Conservation (phyloP, 2,113 vertebrate species). For the Otolemur garnettii region DNA sequence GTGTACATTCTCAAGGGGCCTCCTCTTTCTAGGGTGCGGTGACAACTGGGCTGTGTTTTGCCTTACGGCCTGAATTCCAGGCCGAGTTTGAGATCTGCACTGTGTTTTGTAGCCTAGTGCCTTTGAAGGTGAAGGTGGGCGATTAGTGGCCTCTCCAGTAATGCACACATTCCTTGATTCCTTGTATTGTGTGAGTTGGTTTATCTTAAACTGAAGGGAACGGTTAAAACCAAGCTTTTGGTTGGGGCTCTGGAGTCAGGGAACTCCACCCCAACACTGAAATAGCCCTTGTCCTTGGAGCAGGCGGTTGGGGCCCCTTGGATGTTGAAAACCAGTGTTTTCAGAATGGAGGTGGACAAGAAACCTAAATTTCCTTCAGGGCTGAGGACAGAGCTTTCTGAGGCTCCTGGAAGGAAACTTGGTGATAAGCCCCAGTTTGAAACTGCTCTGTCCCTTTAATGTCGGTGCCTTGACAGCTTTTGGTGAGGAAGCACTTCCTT, state of each 20-base stretch:
- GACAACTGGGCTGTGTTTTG: background rate
- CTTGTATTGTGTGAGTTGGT: constrained; percentile 15
- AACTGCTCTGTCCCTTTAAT: constrained; percentile 90
- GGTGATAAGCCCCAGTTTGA: constrained; percentile 85
- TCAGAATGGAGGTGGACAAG: background rate
- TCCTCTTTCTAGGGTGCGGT: background rate
- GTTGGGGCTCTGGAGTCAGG: background rate
- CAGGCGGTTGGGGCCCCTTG: background rate
- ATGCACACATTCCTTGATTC: background rate
- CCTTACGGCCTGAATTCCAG: background rate
- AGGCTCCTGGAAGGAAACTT: constrained; percentile 69
- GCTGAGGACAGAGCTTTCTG: background rate
- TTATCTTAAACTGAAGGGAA: too few species aligned
- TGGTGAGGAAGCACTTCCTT: constrained; percentile 93
- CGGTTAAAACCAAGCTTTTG: background rate
- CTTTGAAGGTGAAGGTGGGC: constrained; percentile 46
- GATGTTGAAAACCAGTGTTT: constrained; percentile 43
- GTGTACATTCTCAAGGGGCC: constrained; percentile 21
- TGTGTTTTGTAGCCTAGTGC: background rate
- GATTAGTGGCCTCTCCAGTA: background rate
- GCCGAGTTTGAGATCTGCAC: background rate
- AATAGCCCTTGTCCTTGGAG: background rate
- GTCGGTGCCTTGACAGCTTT: constrained; percentile 94
- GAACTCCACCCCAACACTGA: background rate
- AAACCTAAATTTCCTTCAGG: background rate